Evolutionary conservation across 2,888 invertebrate genomes (phyloP).

Genomic region (Blastobasis lacticolella): DNA sequence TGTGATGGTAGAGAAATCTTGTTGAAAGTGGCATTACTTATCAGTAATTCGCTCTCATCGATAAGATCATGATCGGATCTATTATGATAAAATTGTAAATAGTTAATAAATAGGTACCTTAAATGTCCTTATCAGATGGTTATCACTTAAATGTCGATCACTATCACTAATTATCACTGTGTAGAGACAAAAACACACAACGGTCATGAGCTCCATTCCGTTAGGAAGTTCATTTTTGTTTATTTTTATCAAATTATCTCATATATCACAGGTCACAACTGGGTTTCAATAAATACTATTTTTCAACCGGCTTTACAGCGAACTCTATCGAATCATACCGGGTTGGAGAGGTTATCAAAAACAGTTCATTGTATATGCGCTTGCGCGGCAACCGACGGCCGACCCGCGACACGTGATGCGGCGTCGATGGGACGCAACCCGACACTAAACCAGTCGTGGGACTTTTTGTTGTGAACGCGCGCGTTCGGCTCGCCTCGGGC

Average conservation of each 20-base stretch:
- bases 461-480: slow-evolving; percentile 70
- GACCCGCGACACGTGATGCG: slow-evolving; percentile 60
- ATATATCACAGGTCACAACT: slow-evolving; percentile 57
- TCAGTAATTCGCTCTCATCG: background rate
- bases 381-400: slow-evolving; percentile 45
- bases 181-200: slow-evolving; percentile 64
- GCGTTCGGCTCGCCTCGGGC: slow-evolving; percentile 55
- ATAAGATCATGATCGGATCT: slow-evolving; percentile 8
- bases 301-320: slow-evolving; percentile 15
- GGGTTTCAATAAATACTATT: slow-evolving; percentile 16
- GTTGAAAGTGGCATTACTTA: background rate
- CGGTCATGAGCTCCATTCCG: slow-evolving; percentile 68
- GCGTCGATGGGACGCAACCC: slow-evolving; percentile 73
- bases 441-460: slow-evolving; percentile 71
- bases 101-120: slow-evolving; percentile 44
- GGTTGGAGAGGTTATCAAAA: slow-evolving; percentile 43
- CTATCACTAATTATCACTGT: slow-evolving; percentile 69
- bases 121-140: slow-evolving; percentile 51
- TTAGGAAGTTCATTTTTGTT: slow-evolving; percentile 53
- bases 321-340: slow-evolving; percentile 16
- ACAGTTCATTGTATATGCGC: slow-evolving; percentile 57
- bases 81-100: slow-evolving; percentile 7
- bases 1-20: too few species aligned
- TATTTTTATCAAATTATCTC: slow-evolving; percentile 27
- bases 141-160: slow-evolving; percentile 63